Percentiles rank a stretch among this genome's conserved stretches.
phyloP scores from a whole-genome alignment of 2,888 invertebrate species.

The Amblyjoppa fuscipennis region DNA sequence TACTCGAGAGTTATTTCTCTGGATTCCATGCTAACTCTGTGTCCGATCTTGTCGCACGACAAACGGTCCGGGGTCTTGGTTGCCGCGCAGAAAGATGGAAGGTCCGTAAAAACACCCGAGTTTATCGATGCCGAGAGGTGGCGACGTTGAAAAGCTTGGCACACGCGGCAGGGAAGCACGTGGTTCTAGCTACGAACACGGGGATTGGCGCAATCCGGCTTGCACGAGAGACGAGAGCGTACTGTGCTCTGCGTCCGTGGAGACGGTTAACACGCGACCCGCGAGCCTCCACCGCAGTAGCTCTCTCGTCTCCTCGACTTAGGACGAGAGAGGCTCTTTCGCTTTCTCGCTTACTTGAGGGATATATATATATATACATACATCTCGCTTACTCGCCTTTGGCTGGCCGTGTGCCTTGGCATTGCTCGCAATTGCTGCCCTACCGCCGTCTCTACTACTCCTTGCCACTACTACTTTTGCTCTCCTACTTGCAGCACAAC shows the following conservation, averaged over 20 bases:
- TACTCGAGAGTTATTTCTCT: constrained; percentile 1
- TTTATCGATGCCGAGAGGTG: background rate
- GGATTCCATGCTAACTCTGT: background rate
- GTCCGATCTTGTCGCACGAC: constrained; percentile 5
- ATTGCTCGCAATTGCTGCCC: constrained; percentile 69
- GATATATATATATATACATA: constrained; percentile 28
- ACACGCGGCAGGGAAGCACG: constrained; percentile 67
- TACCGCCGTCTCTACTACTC: constrained; percentile 55
- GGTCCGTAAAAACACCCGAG: constrained; percentile 4
- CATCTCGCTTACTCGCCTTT: constrained; percentile 58
- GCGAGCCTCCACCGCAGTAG: constrained; percentile 65
- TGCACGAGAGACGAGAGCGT: constrained; percentile 82
- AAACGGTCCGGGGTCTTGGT: constrained; percentile 4
- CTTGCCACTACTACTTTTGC: constrained; percentile 43
- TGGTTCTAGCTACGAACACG: constrained; percentile 63
- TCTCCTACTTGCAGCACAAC: constrained; percentile 60
- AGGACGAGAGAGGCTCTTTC: constrained; percentile 57
- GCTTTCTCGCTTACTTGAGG: constrained; percentile 38
- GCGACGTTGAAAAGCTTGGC: constrained; percentile 31
- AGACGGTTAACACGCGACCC: constrained; percentile 81
- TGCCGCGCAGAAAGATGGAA: background rate
- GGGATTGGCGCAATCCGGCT: constrained; percentile 81
- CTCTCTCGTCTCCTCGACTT: constrained; percentile 60
- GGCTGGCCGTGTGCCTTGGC: constrained; percentile 58
- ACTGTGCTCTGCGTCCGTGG: constrained; percentile 81